Base-by-base conservation (phyloP, 2,113 vertebrate genomes). In the Lepidothrix coronata region DNA sequence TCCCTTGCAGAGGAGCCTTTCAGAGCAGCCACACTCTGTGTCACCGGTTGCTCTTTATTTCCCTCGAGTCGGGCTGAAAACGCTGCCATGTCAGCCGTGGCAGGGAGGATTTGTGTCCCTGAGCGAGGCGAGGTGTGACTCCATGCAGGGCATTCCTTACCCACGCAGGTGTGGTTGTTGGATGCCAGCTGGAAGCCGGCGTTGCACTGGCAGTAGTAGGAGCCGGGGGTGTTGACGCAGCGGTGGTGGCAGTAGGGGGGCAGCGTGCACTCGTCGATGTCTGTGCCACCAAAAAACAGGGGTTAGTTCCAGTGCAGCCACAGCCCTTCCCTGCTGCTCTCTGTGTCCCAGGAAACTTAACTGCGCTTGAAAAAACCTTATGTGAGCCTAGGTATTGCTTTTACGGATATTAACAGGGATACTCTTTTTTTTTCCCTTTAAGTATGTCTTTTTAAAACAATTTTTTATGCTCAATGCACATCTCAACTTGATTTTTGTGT, bases 131-230 rank as follows among this genome's bases (percentile, higher is more conserved):
- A 25, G 49, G 49, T 8, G 49, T 4, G 14, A 24, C 12, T 49
- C 7, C 13, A 8, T 25, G 25, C 51, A 51, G 51, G 25, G 51
- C 14, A 14, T 10, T 16, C 14, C 99, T 99, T 98, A 99, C 99
- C 99, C 83, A 98, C 98, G 12, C 99, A 99, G 85, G 98, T 99
- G 98, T 99, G 99, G 97, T 99, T 99, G 98, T 99, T 99, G 96
- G 98, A 98, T 37, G 99, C 98, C 94, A 99, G 91, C 96, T 98
- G 98, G 98, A 99, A 99, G 57, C 99, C 99, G 11, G 96, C 82
- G 54, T 98, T 99, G 98, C 99, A 99, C 91, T 99, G 98, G 78
- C 99, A 99, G 92, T 99, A 98, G 97, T 99, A 99, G 12, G 99
- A 99, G 61, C 99, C 99, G 22, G 97, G 98, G 2, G 98, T 99